Conservation (phyloP, 2,888 invertebrate species). For the Watsonalla binaria region DNA sequence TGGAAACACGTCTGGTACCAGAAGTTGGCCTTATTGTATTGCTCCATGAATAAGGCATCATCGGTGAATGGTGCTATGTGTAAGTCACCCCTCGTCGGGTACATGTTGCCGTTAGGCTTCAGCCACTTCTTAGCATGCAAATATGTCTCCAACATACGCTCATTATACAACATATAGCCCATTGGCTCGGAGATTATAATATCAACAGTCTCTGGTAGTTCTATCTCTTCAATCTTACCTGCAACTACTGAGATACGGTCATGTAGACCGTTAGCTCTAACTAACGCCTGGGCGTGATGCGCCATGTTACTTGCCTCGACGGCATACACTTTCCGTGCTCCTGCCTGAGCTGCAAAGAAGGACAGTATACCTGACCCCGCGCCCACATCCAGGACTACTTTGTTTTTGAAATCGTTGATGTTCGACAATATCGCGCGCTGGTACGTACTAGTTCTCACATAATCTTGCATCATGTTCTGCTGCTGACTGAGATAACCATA, state of each 20-base stretch:
- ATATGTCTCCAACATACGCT: conserved; percentile 99
- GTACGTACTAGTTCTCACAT: conserved; percentile 98
- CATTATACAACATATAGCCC: conserved; percentile 99
- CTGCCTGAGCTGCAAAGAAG: conserved; percentile 98
- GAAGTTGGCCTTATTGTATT: conserved; percentile 98
- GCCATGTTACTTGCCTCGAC: conserved; percentile 99
- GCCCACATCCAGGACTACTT: conserved; percentile 97
- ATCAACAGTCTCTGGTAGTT: conserved; percentile 96
- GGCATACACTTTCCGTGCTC: conserved; percentile 97
- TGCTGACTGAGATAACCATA: conserved; percentile 99
- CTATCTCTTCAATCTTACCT: conserved; percentile 99
- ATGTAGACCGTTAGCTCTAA: conserved; percentile 92
- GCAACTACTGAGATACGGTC: conserved; percentile 95
- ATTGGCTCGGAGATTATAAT: conserved; percentile 99
- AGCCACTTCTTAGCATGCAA: conserved; percentile 99
- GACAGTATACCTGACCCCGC: conserved; percentile 99
- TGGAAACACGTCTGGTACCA: conserved; percentile 99
- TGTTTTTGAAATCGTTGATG: conserved; percentile 92
- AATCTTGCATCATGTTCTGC: conserved; percentile 99
- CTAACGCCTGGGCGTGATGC: conserved; percentile 94
- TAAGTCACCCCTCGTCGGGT: conserved; percentile 96
- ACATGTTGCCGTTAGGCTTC: conserved; percentile 96
- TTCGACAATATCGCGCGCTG: conserved; percentile 98
- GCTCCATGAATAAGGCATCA: conserved; percentile 98
- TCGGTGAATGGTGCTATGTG: conserved; percentile 99